A percentile compares a stretch with the other conserved stretches of the same genome.
These are phyloP conservation scores for Dunckerocampus dactyliophorus DNA, from an alignment of 2,113 vertebrate species.

Conservation along the genomic window DNA sequence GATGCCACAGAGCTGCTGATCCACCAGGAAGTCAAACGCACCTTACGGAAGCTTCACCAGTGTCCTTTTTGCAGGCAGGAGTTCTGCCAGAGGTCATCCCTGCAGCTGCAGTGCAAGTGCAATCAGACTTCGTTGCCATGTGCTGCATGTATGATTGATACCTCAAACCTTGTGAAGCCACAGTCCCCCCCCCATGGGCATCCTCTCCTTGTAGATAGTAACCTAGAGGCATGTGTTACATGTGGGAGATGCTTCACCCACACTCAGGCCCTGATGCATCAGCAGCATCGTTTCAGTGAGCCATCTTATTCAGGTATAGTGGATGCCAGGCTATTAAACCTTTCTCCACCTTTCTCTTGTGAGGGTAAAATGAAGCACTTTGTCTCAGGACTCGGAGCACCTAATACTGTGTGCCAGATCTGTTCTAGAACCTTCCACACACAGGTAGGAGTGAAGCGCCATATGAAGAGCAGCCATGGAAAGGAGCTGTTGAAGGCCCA, in stretches of 20 bases:
- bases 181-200: conserved; percentile 23
- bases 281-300: conserved; percentile 58
- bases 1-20: conserved; percentile 30
- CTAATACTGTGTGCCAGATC: conserved; percentile 22
- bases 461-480: conserved; percentile 30
- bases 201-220: conserved; percentile 36
- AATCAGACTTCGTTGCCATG: neutral
- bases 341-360: conserved; percentile 7
- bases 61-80: conserved; percentile 57
- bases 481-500: conserved; percentile 6
- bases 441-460: conserved; percentile 41
- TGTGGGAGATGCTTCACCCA: conserved; percentile 67
- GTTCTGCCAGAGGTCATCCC: conserved; percentile 64
- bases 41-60: conserved; percentile 60
- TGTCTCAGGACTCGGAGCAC: conserved; percentile 11
- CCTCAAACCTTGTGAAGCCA: conserved; percentile 6
- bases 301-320: conserved; percentile 1
- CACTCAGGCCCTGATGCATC: conserved; percentile 66
- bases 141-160: neutral
- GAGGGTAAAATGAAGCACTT: conserved; percentile 3
- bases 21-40: conserved; percentile 54
- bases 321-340: conserved; percentile 29
- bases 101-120: conserved; percentile 65
- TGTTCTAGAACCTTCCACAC: conserved; percentile 49
- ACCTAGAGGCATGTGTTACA: conserved; percentile 57